Percentiles rank a stretch among this genome's conserved stretches.
Evolutionary conservation across 2,113 vertebrate genomes (phyloP).

Genomic region (Electrona antarctica): DNA sequence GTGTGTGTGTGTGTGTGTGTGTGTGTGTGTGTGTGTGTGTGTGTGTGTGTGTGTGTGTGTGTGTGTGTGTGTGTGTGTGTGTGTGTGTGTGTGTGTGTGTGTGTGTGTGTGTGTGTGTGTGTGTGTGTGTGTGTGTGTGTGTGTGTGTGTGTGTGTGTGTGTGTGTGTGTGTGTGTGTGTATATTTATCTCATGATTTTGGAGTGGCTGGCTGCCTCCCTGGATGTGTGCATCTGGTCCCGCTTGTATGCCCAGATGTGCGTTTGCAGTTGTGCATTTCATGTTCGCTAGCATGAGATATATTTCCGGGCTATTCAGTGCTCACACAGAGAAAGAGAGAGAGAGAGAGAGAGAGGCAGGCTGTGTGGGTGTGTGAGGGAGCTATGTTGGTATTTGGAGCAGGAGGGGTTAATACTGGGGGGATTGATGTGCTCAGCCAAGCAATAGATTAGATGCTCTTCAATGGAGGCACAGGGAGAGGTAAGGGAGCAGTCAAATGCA

Average conservation of each 20-base stretch:
- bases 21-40: constrained; percentile 6
- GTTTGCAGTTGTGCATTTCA: background rate
- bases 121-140: background rate
- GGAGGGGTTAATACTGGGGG: constrained; percentile 27
- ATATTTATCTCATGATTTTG: background rate
- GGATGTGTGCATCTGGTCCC: background rate
- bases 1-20: constrained; percentile 18
- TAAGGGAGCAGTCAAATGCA: background rate
- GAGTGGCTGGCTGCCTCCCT: too few relatives aligned
- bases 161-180: constrained; percentile 9
- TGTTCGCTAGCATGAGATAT: too few relatives aligned
- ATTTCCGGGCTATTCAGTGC: too few relatives aligned
- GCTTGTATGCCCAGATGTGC: background rate
- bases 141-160: background rate
- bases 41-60: constrained; percentile 2
- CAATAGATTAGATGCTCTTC: constrained; percentile 18
- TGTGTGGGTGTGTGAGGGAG: too few relatives aligned
- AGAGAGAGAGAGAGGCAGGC: too few relatives aligned
- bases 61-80: background rate
- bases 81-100: background rate
- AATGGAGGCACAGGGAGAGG: background rate
- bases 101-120: background rate
- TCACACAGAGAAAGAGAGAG: too few relatives aligned
- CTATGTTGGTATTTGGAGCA: too few relatives aligned
- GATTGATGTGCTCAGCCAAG: constrained; percentile 21